phyloP scores from a whole-genome alignment of 2,888 invertebrate species.

The Aricia artaxerxes region DNA sequence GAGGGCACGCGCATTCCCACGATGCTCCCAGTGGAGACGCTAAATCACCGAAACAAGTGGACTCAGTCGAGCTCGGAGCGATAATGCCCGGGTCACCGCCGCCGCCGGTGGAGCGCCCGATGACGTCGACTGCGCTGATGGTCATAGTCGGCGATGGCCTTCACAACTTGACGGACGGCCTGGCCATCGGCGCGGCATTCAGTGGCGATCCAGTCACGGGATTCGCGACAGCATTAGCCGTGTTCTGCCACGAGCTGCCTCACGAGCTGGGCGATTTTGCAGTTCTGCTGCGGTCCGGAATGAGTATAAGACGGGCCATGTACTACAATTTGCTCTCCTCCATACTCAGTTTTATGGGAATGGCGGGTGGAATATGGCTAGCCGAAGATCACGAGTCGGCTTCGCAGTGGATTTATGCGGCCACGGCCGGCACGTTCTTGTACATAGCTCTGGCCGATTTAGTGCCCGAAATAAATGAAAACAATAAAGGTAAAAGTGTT shows the following conservation, averaged over 20 bases:
- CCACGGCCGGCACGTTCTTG: conserved; percentile 89
- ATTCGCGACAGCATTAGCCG: conserved; percentile 88
- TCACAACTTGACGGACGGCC: conserved; percentile 89
- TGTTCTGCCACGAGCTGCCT: conserved; percentile 90
- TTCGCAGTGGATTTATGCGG: conserved; percentile 88
- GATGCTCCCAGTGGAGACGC: conserved; percentile 62
- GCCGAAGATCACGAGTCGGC: conserved; percentile 85
- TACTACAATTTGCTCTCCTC: conserved; percentile 88
- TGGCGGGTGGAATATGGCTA: conserved; percentile 85
- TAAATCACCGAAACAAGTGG: conserved; percentile 67
- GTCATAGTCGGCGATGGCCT: conserved; percentile 90
- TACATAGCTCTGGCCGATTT: conserved; percentile 90
- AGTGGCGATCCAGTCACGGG: conserved; percentile 86
- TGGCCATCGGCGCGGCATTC: conserved; percentile 90
- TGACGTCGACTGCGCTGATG: conserved; percentile 87
- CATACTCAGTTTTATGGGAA: conserved; percentile 87
- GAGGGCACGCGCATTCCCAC: conserved; percentile 70
- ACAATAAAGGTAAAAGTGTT: conserved; percentile 74
- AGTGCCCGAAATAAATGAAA: conserved; percentile 83
- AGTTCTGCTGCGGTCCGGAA: conserved; percentile 87
- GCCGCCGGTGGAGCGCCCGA: conserved; percentile 71
- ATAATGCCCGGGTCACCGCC: conserved; percentile 81
- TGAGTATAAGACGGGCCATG: conserved; percentile 85
- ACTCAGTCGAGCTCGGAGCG: conserved; percentile 78
- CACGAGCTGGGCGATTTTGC: conserved; percentile 92